phyloP scores from a whole-genome alignment of 2,888 invertebrate species.

The Drosophila lacicola region DNA sequence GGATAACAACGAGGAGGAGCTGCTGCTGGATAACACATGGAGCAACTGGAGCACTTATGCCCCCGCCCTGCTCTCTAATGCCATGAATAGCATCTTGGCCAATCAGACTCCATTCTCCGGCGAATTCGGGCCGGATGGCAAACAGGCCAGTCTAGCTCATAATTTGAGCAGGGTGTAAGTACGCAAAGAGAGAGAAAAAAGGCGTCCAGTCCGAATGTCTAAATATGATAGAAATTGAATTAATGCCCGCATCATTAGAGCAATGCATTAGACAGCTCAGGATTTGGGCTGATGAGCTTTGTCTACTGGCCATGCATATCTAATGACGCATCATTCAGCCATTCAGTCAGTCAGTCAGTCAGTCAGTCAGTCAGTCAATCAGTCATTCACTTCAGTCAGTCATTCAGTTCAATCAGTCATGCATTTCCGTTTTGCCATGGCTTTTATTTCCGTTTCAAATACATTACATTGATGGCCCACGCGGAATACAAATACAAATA shows the following conservation, averaged over 20 bases:
- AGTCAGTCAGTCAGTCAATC: conserved; percentile 41
- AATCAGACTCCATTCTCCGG: conserved; percentile 64
- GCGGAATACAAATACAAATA: conserved; percentile 45
- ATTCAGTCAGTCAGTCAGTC: conserved; percentile 24
- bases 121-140: conserved; percentile 22
- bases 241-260: conserved; percentile 43
- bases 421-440: conserved; percentile 62
- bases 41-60: conserved; percentile 72
- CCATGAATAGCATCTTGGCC: conserved; percentile 61
- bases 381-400: conserved; percentile 25
- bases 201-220: conserved; percentile 34
- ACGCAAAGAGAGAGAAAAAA: neutral
- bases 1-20: conserved; percentile 42
- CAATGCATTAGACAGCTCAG: conserved; percentile 2
- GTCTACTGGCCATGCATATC: conserved; percentile 65
- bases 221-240: conserved; percentile 75
- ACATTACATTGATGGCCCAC: conserved; percentile 58
- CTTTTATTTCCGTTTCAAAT: conserved; percentile 77
- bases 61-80: conserved; percentile 60
- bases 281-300: conserved; percentile 40
- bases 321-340: conserved; percentile 65
- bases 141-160: conserved; percentile 17
- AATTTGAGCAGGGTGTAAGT: conserved; percentile 70
- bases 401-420: conserved; percentile 58
- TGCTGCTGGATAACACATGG: conserved; percentile 47